Conservation (phyloP, 2,888 invertebrate genomes). For the Cephus sareptanus region DNA sequence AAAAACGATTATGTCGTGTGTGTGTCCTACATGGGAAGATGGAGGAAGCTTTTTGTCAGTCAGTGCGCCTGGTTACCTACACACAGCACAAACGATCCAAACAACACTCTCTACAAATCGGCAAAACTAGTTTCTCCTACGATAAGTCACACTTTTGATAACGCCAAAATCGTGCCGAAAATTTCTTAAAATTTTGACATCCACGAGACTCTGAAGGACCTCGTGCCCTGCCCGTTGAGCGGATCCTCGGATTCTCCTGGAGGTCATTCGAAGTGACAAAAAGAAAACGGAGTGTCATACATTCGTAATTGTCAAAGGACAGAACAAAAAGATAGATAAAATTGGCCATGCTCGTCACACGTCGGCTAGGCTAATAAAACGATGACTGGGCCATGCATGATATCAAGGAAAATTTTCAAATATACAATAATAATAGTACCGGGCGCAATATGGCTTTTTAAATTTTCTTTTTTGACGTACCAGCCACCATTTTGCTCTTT, state of each 20-base stretch:
- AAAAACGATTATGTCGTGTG: constrained; percentile 55
- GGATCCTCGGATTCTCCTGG: not conserved
- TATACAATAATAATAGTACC: constrained; percentile 1
- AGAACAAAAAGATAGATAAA: not conserved
- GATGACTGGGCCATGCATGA: constrained; percentile 12
- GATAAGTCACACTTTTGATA: constrained; percentile 16
- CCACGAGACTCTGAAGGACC: not conserved
- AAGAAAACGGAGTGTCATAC: not conserved
- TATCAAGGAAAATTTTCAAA: constrained; percentile 19
- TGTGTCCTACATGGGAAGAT: constrained; percentile 56
- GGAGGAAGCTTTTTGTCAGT: constrained; percentile 56
- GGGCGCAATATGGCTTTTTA: not conserved
- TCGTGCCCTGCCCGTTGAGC: not conserved
- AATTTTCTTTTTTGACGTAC: constrained; percentile 69
- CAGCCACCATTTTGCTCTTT: constrained; percentile 95
- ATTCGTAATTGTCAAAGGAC: not conserved
- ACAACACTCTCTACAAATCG: constrained; percentile 55
- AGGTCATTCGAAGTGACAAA: not conserved
- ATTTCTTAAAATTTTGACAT: not conserved
- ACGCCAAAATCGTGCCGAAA: constrained; percentile 11
- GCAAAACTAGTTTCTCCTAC: constrained; percentile 23
- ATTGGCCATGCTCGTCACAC: constrained; percentile 12
- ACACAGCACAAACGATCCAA: constrained; percentile 63
- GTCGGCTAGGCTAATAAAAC: constrained; percentile 10
- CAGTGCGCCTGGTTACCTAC: constrained; percentile 64